phyloP scores from a whole-genome alignment of 1,140 invertebrate genomes.

The Diprion similis region DNA sequence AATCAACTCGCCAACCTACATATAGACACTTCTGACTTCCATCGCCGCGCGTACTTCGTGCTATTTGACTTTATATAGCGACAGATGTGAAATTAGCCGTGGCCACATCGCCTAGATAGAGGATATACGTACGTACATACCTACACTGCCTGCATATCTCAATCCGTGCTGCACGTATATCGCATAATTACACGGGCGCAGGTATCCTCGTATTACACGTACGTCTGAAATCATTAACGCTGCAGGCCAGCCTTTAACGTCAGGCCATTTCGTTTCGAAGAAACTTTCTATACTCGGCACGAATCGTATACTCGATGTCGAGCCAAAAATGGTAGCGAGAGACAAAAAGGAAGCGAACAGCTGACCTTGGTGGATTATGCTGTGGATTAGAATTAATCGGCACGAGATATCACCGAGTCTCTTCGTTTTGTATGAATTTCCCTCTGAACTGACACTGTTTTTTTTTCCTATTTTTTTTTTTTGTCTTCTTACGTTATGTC shows the following conservation, averaged over 20 bases:
- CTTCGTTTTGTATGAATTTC: not conserved
- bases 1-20: too few species aligned
- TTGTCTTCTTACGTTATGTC: not conserved
- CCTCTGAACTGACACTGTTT: too few species aligned
- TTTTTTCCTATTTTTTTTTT: too few species aligned
- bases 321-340: not conserved
- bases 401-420: not conserved
- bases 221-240: not conserved
- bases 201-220: not conserved
- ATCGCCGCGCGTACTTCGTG: not conserved
- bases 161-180: slow-evolving; percentile 1
- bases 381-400: not conserved
- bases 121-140: not conserved
- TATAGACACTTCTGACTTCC: not conserved
- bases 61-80: not conserved
- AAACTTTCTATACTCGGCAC: not conserved
- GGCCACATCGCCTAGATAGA: not conserved
- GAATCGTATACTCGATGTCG: not conserved
- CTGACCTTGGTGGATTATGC: not conserved
- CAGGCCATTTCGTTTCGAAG: not conserved
- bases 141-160: not conserved
- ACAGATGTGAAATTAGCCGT: not conserved
- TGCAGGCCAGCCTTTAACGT: not conserved
- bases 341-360: not conserved
- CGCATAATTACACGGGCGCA: not conserved